Conservation (phyloP, 2,797 vertebrate genomes). For the Sarcoramphus papa region DNA sequence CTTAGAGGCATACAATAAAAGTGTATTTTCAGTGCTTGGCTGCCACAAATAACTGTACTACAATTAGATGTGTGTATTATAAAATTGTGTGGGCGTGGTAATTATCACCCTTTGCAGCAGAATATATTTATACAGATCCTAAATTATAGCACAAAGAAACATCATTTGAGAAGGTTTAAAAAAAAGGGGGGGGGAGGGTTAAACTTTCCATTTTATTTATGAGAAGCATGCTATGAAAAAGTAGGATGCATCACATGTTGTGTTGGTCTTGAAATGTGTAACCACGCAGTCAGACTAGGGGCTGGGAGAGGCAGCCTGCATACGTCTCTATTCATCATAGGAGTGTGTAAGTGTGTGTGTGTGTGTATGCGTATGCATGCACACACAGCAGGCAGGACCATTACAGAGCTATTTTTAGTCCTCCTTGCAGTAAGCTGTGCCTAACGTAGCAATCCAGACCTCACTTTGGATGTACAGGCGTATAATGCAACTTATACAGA, state of each 20-base stretch:
- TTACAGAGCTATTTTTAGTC: neutral
- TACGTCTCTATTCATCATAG: neutral
- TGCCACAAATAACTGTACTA: slow-evolving; percentile 63
- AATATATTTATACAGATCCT: slow-evolving; percentile 64
- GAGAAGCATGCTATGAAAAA: neutral
- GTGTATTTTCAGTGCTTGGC: slow-evolving; percentile 56
- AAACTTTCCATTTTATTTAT: slow-evolving; percentile 34
- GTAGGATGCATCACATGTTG: neutral
- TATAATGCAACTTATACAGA: neutral
- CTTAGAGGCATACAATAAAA: slow-evolving; percentile 41
- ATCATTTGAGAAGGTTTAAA: slow-evolving; percentile 14
- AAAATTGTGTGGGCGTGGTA: slow-evolving; percentile 59
- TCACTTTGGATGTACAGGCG: neutral
- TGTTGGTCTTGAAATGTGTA: neutral
- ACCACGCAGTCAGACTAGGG: neutral
- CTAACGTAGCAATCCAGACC: neutral
- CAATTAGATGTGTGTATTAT: slow-evolving; percentile 67
- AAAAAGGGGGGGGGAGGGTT: neutral
- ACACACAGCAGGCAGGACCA: neutral
- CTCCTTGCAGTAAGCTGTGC: neutral
- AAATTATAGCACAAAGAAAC: slow-evolving; percentile 65
- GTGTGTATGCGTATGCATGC: neutral
- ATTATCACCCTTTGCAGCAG: slow-evolving; percentile 65
- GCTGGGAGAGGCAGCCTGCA: neutral
- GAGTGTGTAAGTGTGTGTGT: neutral